Percentiles rank a stretch among this genome's conserved stretches.
Evolutionary conservation across 2,888 invertebrate species (phyloP).

Genomic region (Dioctria linearis): DNA sequence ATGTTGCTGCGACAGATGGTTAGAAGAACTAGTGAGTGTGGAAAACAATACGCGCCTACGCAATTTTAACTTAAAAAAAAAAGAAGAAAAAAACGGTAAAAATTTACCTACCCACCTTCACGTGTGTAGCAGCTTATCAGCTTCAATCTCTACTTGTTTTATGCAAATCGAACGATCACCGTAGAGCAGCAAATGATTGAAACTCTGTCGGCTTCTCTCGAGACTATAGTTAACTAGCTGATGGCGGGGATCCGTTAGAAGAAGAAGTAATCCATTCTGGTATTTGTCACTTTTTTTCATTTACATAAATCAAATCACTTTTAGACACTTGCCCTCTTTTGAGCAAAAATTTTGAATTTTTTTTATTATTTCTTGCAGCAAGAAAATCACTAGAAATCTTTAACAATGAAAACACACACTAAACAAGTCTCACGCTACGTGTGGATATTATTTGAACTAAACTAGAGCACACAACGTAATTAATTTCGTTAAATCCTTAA

Average conservation of each 20-base stretch:
- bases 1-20: background rate
- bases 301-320: slow-evolving; percentile 29
- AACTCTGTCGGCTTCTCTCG: background rate
- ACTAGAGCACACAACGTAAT: background rate
- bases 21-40: background rate
- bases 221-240: background rate
- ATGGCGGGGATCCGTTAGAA: slow-evolving; percentile 20
- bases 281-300: slow-evolving; percentile 15
- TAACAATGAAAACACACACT: background rate
- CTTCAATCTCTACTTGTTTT: slow-evolving; percentile 13
- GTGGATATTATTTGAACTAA: background rate
- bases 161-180: slow-evolving; percentile 24
- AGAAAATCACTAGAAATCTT: slow-evolving; percentile 20
- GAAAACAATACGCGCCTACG: slow-evolving; percentile 21
- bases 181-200: background rate
- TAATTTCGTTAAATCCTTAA: slow-evolving; percentile 1
- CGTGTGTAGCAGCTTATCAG: slow-evolving; percentile 9
- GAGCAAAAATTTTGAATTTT: background rate
- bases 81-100: slow-evolving; percentile 28
- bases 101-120: slow-evolving; percentile 22
- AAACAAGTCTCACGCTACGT: slow-evolving; percentile 19
- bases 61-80: slow-evolving; percentile 6
- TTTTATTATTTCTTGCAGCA: background rate
- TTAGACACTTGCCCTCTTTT: slow-evolving; percentile 21
- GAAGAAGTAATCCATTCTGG: slow-evolving; percentile 39